Base-by-base conservation (phyloP, 2,797 vertebrate species). In the Spondyliosoma cantharus region DNA sequence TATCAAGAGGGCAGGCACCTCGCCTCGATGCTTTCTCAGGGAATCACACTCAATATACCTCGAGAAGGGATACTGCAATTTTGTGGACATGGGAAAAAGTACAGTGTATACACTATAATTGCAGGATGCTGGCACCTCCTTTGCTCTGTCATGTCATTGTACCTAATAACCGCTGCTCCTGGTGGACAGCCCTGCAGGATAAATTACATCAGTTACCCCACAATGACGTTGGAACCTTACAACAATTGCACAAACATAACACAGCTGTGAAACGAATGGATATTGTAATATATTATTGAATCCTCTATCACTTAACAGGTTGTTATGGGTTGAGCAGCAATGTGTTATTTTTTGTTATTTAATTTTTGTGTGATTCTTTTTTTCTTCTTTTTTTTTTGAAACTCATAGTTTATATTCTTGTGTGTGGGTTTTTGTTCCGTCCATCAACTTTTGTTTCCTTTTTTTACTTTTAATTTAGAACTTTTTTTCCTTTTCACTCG, bases 21-120 rank as follows among this genome's bases (percentile, higher is more conserved):
- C 53, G 42, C n/a, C 15, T 71, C 29, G 8, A 25, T 48, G 14
- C 46, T 62, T 43, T 66, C 57, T 61, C 66, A 60, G n/a, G 60
- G 53, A 80, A 83, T 80, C 24, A 83, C 61, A 49, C 24, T 57
- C 24, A 64, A 45, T 52, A 16, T 37, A 74, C 17, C 12, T 37
- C 25, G 48, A 62, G 42, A n/a, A 68, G 46, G 62, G 43, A 50
- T 4, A 74, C 37, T 71, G 53, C 12, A 58, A 9, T 63, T 64
- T 66, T 24, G 46, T 49, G 14, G 42, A 2, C 13, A 69, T 52
- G 32, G 5, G 64, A 50, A 37, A 37, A 11, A 4, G 22, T 42
- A 57, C 0, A 11, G 19, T 24, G 22, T 48, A 20, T 22, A 22
- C 20, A 42, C 9, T 27, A 12, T 22, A 24, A 73, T 32, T 71